Conservation (phyloP, 2,797 vertebrate genomes). For the Phrynocephalus forsythii region DNA sequence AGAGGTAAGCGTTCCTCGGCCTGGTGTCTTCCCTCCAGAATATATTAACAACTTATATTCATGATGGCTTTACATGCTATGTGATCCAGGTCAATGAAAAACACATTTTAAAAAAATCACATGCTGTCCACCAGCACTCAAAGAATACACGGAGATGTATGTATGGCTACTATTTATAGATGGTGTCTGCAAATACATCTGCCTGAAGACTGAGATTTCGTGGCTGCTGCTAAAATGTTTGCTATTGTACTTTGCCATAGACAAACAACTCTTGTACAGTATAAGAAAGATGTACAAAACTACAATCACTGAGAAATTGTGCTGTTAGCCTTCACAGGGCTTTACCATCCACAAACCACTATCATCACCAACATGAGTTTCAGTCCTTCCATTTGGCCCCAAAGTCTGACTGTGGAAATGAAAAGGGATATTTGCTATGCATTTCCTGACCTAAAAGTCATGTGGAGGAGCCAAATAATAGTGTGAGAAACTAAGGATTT, state of each 20-base stretch:
- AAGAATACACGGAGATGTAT: neutral
- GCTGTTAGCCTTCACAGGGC: neutral
- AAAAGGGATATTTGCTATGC: fast-evolving
- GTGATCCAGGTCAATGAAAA: neutral
- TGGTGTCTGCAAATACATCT: neutral
- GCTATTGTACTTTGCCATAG: neutral
- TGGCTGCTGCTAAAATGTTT: neutral
- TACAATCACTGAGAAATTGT: neutral
- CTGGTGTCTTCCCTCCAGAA: neutral
- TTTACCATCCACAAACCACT: neutral
- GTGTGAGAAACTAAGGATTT: neutral
- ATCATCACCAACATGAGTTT: neutral
- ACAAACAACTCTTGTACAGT: neutral
- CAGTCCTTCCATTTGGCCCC: neutral
- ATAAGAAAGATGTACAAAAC: neutral
- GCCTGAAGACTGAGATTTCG: neutral
- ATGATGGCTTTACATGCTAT: too few species aligned
- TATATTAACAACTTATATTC: too few species aligned
- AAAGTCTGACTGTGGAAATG: neutral
- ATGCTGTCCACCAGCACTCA: conserved; percentile 12
- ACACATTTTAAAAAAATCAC: neutral
- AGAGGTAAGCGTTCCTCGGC: neutral
- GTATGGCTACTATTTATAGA: neutral
- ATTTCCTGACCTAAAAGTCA: neutral
- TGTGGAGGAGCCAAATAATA: neutral